Evolutionary conservation across 1,140 invertebrate species (phyloP), one percentile per base, ranked within the genome.

Genomic region (Tetramorium simillimum): DNA sequence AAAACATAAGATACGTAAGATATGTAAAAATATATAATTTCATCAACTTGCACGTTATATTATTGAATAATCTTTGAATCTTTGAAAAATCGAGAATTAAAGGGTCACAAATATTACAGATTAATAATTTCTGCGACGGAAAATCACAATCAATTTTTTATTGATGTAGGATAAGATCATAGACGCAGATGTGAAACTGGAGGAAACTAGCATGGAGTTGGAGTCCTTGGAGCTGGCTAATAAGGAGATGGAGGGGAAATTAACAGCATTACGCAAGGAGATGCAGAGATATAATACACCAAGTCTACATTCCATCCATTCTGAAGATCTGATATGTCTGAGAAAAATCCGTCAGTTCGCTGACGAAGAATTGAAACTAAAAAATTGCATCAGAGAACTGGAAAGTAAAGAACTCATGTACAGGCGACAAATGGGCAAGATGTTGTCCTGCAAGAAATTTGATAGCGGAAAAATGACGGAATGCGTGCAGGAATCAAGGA

Each of bases 81-180:
- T 9, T 16, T 18, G 3, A 40, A 69, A 70, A 53, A 70, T 70
- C 46, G 5, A 33, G 67, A 67, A 80, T 12, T 76, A 40, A 76
- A 7, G 4, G 24, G 2, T 18, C 10, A n/a, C 21, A 46, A 69
- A 69, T 28, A 9, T 14, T n/a, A 24, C n/a, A 53, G 14, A 67
- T 63, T 46, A 21, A 62, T 58, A 43, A 60, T 76, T 58, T 18
- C 10, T 18, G 24, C 18, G 14, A 24, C 24, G 40, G 21, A 37
- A 49, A 77, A 53, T 43, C 49, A 18, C 5, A 65, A 33, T 60
- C 7, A 78, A 21, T 1, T 40, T 24, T 58, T 14, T 43, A 28
- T 69, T 49, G 14, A 28, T 43, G 3, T 40, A 95, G 95, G 93
- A 94, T 28, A 93, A 93, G 85, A 95, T 95, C 72, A 95, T 95